Percentiles rank a stretch among this genome's conserved stretches.
Evolutionary conservation across 2,888 invertebrate species (phyloP).

Genomic region (Bembecia ichneumoniformis): DNA sequence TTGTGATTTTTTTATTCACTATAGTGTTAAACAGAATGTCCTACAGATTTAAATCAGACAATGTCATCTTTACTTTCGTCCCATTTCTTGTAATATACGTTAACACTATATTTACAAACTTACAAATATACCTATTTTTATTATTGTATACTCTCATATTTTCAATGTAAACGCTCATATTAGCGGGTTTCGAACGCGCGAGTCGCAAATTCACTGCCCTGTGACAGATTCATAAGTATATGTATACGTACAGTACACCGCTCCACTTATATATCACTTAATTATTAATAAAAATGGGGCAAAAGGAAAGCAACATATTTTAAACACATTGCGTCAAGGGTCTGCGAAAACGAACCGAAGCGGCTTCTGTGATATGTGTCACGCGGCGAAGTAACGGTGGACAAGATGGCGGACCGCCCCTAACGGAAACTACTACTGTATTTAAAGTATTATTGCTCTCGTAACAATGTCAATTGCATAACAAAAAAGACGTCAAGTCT

Average conservation of each 20-base stretch:
- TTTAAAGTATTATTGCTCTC: slow-evolving; percentile 26
- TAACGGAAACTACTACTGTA: slow-evolving; percentile 12
- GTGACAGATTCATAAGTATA: background rate
- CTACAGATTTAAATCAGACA: slow-evolving; percentile 2
- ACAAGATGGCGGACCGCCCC: slow-evolving; percentile 22
- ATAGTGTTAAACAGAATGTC: background rate
- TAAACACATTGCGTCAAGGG: slow-evolving; percentile 19
- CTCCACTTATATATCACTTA: no score
- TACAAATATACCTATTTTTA: slow-evolving; percentile 23
- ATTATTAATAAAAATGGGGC: slow-evolving; percentile 34
- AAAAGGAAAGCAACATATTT: slow-evolving; percentile 51
- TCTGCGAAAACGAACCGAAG: slow-evolving; percentile 13
- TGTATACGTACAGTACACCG: background rate
- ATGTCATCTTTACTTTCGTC: slow-evolving; percentile 59
- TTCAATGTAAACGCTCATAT: background rate
- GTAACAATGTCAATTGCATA: slow-evolving; percentile 33
- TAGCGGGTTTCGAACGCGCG: background rate
- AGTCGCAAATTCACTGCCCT: background rate
- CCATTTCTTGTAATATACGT: slow-evolving; percentile 25
- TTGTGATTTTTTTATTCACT: slow-evolving; percentile 42
- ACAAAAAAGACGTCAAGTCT: slow-evolving; percentile 30
- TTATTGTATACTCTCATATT: slow-evolving; percentile 32
- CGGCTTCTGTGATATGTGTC: slow-evolving; percentile 41
- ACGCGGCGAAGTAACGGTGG: slow-evolving; percentile 15
- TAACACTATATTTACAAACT: slow-evolving; percentile 34